Base-by-base conservation (phyloP, 2,888 invertebrate species). In the Dichetophora obliterata region DNA sequence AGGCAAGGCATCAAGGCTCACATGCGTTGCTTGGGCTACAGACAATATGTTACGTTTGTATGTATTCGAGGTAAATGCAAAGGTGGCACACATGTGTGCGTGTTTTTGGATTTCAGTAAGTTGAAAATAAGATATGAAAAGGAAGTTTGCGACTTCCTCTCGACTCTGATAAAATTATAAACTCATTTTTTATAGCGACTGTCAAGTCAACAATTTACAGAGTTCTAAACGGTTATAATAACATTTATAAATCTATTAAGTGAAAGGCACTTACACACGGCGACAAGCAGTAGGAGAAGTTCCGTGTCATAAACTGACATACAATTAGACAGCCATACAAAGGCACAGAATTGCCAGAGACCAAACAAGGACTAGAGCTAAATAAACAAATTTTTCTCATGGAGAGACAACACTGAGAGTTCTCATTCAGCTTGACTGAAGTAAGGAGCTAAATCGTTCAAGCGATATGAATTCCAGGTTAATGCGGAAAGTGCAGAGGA, bases 181-280 rank as follows among this genome's bases (percentile, higher is more conserved):
- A 22, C 8, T 68, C 8, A 52, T 48, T 57, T 34, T 16, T 19
- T 22, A 34, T 27, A 9, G 50, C 27, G 54, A 11, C 27, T 50
- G 24, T 48, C 16, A 34, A 63, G 34, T 34, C n/a, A 63, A 14
- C 14, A 37, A n/a, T n/a, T n/a, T 34, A 27, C 14, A 63, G n/a
- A 34, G 16, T 34, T 34, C n/a, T 11, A 5, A 22, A 63, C 16
- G 68, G 68, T 50, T 27, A 22, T 59, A 57, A 57, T 34, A 48
- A 68, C 68, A 68, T 68, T 68, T 68, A 71, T 54, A 59, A 71
- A 19, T 22, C 57, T 71, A 71, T 71, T 57, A 57, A 37, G 43
- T 19, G 57, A 59, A 16, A 68, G 19, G 8, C 19, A 19, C 37
- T 19, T 27, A 19, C 22, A 59, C 9, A 24, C 22, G 24, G 37